phyloP scores from a whole-genome alignment of 2,113 vertebrate genomes.

The Cervus canadensis region DNA sequence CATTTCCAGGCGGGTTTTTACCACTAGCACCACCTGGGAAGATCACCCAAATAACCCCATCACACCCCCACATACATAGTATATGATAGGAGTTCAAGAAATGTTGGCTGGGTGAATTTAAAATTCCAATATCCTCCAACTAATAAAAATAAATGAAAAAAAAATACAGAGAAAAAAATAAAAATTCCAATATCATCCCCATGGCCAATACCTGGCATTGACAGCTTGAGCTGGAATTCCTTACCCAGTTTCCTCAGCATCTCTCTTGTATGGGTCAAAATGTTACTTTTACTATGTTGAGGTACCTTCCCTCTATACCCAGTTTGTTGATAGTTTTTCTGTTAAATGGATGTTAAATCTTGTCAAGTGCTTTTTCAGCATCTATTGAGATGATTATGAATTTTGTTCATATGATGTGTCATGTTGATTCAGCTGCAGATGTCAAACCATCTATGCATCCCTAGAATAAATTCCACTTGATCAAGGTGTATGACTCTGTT shows the following conservation, averaged over 20 bases:
- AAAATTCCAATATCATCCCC: neutral
- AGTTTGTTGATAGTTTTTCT: neutral
- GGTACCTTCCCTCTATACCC: neutral
- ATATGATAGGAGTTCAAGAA: neutral
- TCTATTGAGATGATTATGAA: neutral
- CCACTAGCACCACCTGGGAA: neutral
- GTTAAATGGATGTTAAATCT: neutral
- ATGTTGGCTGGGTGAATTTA: neutral
- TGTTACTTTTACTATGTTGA: neutral
- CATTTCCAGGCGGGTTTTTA: neutral
- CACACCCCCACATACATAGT: neutral
- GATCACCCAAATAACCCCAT: neutral
- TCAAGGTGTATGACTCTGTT: neutral
- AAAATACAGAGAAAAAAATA: too few relatives aligned
- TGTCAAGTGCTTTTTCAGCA: neutral
- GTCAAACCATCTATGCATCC: neutral
- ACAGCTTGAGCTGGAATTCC: neutral
- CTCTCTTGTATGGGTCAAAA: neutral
- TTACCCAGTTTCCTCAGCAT: neutral
- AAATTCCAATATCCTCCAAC: neutral
- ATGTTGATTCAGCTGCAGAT: neutral
- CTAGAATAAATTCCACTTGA: neutral
- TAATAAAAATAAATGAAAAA: too few relatives aligned
- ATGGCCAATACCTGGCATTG: neutral
- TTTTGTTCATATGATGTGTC: neutral